Evolutionary conservation across 2,113 vertebrate genomes (phyloP).

Genomic region (Dicaeum eximium): DNA sequence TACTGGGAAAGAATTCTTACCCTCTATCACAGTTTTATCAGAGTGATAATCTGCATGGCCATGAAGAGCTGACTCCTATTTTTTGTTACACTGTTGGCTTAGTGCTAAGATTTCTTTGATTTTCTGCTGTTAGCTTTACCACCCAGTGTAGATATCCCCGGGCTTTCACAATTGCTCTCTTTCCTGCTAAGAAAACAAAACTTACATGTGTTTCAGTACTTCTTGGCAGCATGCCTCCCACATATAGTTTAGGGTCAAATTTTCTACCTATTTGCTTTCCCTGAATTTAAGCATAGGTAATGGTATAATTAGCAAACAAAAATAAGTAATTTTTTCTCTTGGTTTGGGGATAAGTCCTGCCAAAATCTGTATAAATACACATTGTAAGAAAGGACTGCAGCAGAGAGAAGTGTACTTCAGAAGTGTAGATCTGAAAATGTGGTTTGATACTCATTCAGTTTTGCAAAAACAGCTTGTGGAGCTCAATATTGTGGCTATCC

Average conservation of each 20-base stretch:
- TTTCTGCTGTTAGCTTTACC: conserved; percentile 42
- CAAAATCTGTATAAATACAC: neutral
- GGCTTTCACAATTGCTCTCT: neutral
- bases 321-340: neutral
- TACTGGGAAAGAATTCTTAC: conserved; percentile 47
- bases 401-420: neutral
- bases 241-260: neutral
- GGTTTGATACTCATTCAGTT: neutral
- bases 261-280: neutral
- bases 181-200: conserved; percentile 36
- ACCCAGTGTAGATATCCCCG: neutral
- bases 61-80: neutral
- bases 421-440: neutral
- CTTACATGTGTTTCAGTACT: neutral
- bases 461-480: neutral
- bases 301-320: neutral
- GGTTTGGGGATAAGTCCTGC: neutral
- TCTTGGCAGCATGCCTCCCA: neutral
- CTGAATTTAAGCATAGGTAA: neutral
- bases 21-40: conserved; percentile 22
- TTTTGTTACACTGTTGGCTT: conserved; percentile 39
- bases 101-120: conserved; percentile 46
- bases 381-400: neutral
- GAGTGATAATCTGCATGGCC: conserved; percentile 33
- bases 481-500: neutral